Base-by-base conservation (phyloP, 30 jellyfish, hydroid and myxozoan genomes). In the Turritopsis dohrnii region DNA sequence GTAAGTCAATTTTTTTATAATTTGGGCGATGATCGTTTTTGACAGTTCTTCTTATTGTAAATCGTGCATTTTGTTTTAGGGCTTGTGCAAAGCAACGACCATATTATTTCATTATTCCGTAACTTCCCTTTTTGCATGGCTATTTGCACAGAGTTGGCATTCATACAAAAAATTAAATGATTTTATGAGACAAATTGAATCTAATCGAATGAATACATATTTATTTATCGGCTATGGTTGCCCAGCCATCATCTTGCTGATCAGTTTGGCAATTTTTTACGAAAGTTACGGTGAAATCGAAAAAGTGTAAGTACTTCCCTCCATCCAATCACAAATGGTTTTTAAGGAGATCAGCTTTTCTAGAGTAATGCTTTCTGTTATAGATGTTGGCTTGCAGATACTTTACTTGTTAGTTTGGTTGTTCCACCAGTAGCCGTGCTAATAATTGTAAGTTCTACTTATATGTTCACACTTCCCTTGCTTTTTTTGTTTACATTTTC, bases 211-310 rank as follows among this genome's bases (percentile, higher is more conserved):
- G 1, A 79, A 81, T 79, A 81, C 82, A 18, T 84, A 65, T 79
- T 79, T 71, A 26, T 89, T 90, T 54, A 31, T 89, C 16, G 96
- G 96, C 22, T 89, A 89, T 77, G 96, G 96, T 80, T 31, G 21
- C 54, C 60, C 82, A 19, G 52, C 26, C 21, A 20, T 74, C 9
- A 20, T 74, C 7, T 22, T 30, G 54, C 52, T 74, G 16, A 74
- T 89, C 21, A 82, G 92, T 22, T 22, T 81, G 30, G 96, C 94
- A 7, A 86, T 89, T 1, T 89, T 84, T 54, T 89, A 80, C 53
- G 94, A 89, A 29, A 81, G 84, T 27, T 89, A 84, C 79, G 91
- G 88, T 52, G 18, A 7, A 21, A 24, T 3, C 8, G 8, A 25
- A 0, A 71, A 74, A 66, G 52, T 79, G 96, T 84, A 76, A 66